Base-by-base conservation (phyloP, 53 echinoderm and acorn worm genomes). In the Antedon mediterranea region DNA sequence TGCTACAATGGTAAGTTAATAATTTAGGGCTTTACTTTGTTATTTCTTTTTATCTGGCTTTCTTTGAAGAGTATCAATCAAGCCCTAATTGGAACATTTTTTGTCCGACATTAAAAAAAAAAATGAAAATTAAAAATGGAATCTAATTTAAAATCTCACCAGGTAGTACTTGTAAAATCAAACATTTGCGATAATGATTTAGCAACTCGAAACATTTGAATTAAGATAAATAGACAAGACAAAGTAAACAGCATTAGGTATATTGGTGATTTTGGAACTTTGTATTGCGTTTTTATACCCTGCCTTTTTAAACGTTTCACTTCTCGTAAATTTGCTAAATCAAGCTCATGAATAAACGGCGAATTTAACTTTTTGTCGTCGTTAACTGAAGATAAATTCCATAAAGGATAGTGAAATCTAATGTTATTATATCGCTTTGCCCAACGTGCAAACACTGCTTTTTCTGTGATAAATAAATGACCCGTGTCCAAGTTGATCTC, bases 371-470 rank as follows among this genome's bases (percentile, higher is more conserved):
- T 84, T 30, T 79, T 79, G 18, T 57, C 57, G 20, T 57, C 57
- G 20, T 57, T 26, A 0, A 74, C 30, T 9, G 74, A 84, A 0
- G 84, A 87, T 8, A 86, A 44, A 74, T 86, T 81, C 94, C 94
- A 93, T 1, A 83, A 77, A 0, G 94, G 94, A 3, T 74, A 34
- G 72, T 81, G 89, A 77, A 93, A 93, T 30, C 77, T 75, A 32
- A 93, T 83, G 23, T 57, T 57, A 33, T 91, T 86, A 79, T 88
- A 89, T 31, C 82, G 86, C 76, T 76, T 91, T 73, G 94, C 94
- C 94, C 94, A 93, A 13, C 91, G 84, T 28, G 88, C 94, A 71
- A 93, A 93, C n/a, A 93, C 87, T 9, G 94, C 94, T 74, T 93
- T 93, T 79, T 93, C 94, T 0, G 94, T 93, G 75, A 93, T 93